Base-by-base conservation (phyloP, 64 coral and sea anemone species). In the Stichodactyla mertensii region DNA sequence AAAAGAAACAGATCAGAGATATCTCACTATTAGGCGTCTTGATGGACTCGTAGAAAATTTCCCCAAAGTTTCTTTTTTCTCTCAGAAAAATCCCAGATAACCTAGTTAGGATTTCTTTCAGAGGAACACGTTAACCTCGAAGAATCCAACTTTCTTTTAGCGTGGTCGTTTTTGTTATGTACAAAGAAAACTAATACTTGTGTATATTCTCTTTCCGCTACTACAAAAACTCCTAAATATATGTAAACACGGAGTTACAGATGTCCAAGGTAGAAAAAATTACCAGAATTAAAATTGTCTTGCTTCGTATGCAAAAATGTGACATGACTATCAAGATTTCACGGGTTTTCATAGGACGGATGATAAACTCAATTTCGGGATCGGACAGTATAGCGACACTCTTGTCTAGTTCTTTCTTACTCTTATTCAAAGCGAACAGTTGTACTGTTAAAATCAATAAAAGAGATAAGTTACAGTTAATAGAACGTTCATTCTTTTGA, bases 401-500 rank as follows among this genome's bases (percentile, higher is more conserved):
- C 56, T 66, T 16, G 62, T 66, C 62, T n/a, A n/a, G n/a, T 16
- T 70, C 20, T 26, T 74, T 74, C 23, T 11, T 9, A 14, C 20
- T 31, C 7, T 31, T 31, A 27, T 74, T 27, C 23, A 4, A 26
- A 74, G 10, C 24, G 24, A 74, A 23, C 23, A 6, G 24, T 74
- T 22, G 12, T 74, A 31, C n/a, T 31, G 69, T 74, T 74, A 74
- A 74, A 74, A 74, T 74, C 69, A 74, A 74, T 74, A 74, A 74
- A 74, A 74, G 2, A 31, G 69, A 31, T 74, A 74, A 27, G 20
- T 74, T 74, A 31, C 69, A 74, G 69, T 74, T 31, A 74, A 74
- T 74, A 36, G 69, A 31, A 74, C 7, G 11, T 45, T 45, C 12
- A 6, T 31, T 11, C 8, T 31, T 74, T 11, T 74, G 69, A 74